Evolutionary conservation across 2,888 invertebrate species (phyloP), one percentile per base, ranked within the genome.

Genomic region (Glaucopsyche alexis): DNA sequence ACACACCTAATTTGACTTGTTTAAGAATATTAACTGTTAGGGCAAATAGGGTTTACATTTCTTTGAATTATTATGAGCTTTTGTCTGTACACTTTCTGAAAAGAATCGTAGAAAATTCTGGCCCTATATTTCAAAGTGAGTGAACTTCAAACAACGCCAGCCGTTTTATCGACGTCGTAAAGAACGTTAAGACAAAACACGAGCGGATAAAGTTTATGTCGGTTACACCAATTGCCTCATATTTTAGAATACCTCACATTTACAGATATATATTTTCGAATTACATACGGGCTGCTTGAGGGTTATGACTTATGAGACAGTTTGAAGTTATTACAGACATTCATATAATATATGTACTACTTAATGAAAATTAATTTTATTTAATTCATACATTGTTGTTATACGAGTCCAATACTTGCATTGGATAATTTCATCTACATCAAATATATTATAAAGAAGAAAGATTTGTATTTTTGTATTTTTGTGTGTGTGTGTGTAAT

Each of bases 121-220:
- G 19, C 16, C 19, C 55, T 55, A 19, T 11, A 55, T 60, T 38
- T 60, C 38, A 60, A 29, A 60, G 29, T 60, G 60, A 38, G 29
- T 60, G 60, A 60, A 60, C 60, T 38, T 60, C 60, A 60, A 60
- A 60, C 38, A 60, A 60, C 29, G 13, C 7, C 9, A 38, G 29
- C 60, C 29, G 13, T 60, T 60, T 60, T 60, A 60, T 38, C 29
- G 29, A 2, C 7, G 29, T 60, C 60, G 60, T 60, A 60, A 60
- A 60, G 14, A 60, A 60, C 60, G 60, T 38, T 38, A 60, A 60
- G 60, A 38, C 60, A 60, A 60, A 60, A 60, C 60, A 38, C 60
- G 60, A 60, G 38, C 14, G 14, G 60, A 60, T 38, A 60, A 60
- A 60, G 13, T 60, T 60, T 60, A 60, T 60, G 60, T 60, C 60